phyloP scores from a whole-genome alignment of 2,113 vertebrate genomes.

The Willisornis vidua region DNA sequence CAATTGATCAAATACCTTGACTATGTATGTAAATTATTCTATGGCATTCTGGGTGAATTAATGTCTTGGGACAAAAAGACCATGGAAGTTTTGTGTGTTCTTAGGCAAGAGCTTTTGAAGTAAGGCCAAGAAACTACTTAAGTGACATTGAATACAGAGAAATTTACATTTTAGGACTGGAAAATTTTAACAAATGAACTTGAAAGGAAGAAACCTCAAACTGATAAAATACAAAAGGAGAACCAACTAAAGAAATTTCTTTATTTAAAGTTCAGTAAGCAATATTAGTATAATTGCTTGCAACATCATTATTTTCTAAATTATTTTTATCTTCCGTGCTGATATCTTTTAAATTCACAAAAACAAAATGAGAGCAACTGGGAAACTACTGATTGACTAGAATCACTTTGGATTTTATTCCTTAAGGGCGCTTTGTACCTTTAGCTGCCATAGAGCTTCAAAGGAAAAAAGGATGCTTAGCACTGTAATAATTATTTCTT shows the following conservation, averaged over 20 bases:
- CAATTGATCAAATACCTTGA: background rate
- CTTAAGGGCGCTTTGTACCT: background rate
- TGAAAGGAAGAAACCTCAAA: background rate
- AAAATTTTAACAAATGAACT: background rate
- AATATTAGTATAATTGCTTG: background rate
- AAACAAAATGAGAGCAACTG: background rate
- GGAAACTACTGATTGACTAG: background rate
- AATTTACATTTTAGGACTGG: background rate
- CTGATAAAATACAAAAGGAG: background rate
- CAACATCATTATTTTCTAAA: background rate
- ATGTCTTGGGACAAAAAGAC: background rate
- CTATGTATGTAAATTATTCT: background rate
- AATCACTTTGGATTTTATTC: background rate
- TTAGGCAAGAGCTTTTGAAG: background rate
- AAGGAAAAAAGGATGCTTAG: background rate
- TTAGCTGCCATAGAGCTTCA: background rate
- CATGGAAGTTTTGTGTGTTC: background rate
- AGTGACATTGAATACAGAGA: background rate
- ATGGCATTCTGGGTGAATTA: accelerated
- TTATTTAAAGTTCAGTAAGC: background rate
- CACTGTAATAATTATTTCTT: background rate
- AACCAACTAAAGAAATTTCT: background rate
- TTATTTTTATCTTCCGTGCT: background rate
- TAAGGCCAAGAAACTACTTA: background rate
- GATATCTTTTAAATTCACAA: background rate